phyloP scores from a whole-genome alignment of 2,113 vertebrate genomes.

The Cyanoramphus novaezelandiae region DNA sequence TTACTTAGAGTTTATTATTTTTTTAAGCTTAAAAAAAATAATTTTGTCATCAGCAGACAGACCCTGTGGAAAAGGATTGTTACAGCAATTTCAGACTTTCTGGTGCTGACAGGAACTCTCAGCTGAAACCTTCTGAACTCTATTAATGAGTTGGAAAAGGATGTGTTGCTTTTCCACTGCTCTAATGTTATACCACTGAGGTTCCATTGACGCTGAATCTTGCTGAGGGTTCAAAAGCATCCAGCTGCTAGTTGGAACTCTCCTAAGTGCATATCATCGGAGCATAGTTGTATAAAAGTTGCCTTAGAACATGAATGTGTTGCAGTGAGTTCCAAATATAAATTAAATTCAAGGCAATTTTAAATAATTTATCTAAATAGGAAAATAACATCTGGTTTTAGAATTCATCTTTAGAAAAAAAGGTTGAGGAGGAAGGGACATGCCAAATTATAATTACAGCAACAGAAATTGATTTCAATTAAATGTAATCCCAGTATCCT shows the following conservation, averaged over 20 bases:
- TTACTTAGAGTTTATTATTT: neutral
- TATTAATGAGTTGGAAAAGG: conserved; percentile 7
- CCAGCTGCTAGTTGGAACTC: neutral
- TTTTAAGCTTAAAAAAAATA: neutral
- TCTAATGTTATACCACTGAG: neutral
- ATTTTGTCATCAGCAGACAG: neutral
- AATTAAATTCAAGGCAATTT: neutral
- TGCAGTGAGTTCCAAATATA: neutral
- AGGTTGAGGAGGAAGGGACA: neutral
- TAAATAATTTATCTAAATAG: conserved; percentile 11
- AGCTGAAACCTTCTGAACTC: conserved; percentile 20
- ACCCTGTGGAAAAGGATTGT: neutral
- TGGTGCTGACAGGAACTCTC: neutral
- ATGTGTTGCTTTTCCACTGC: neutral
- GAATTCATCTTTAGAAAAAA: neutral
- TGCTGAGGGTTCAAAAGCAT: neutral
- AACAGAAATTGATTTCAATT: neutral
- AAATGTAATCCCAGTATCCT: neutral
- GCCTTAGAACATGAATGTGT: neutral
- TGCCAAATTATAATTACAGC: neutral
- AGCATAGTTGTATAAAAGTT: neutral
- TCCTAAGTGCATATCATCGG: neutral
- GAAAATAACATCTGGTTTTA: neutral
- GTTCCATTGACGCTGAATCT: neutral
- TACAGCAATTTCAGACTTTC: neutral